Percentiles rank a stretch among this genome's conserved stretches.
phyloP scores from a whole-genome alignment of 2,113 vertebrate species.

The Zapus hudsonius region DNA sequence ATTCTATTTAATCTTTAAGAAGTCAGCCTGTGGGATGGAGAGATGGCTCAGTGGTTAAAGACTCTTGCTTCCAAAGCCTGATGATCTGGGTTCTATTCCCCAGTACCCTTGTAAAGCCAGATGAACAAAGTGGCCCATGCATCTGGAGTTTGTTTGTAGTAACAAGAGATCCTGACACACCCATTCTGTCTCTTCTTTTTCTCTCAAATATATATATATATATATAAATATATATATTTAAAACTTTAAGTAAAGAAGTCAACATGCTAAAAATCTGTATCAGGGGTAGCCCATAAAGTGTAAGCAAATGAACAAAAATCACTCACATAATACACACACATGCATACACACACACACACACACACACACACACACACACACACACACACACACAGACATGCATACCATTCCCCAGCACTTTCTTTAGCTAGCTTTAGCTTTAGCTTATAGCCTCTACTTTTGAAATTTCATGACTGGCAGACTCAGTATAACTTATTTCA shows the following conservation, averaged over 20 bases:
- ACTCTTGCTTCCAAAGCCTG: too few species aligned
- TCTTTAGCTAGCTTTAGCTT: background rate
- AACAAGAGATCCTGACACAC: too few species aligned
- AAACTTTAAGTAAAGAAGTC: too few species aligned
- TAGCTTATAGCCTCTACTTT: background rate
- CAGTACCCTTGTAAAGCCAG: too few species aligned
- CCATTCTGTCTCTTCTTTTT: too few species aligned
- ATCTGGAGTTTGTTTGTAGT: too few species aligned
- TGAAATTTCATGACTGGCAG: background rate
- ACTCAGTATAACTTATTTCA: conserved; percentile 16
- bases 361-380: background rate
- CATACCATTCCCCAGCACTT: background rate
- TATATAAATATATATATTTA: too few species aligned
- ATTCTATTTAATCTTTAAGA: background rate
- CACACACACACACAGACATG: too few species aligned
- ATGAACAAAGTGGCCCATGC: too few species aligned
- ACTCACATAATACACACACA: background rate
- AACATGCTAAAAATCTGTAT: background rate
- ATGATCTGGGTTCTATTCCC: too few species aligned
- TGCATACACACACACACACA: background rate
- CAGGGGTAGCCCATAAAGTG: background rate
- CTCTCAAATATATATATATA: too few species aligned
- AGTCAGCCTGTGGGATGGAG: background rate
- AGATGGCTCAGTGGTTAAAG: too few species aligned
- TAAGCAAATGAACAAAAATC: background rate